These are phyloP conservation scores for Pelvicachromis taeniatus DNA, from an alignment of 2,113 vertebrate genomes.

Conservation along the genomic window DNA sequence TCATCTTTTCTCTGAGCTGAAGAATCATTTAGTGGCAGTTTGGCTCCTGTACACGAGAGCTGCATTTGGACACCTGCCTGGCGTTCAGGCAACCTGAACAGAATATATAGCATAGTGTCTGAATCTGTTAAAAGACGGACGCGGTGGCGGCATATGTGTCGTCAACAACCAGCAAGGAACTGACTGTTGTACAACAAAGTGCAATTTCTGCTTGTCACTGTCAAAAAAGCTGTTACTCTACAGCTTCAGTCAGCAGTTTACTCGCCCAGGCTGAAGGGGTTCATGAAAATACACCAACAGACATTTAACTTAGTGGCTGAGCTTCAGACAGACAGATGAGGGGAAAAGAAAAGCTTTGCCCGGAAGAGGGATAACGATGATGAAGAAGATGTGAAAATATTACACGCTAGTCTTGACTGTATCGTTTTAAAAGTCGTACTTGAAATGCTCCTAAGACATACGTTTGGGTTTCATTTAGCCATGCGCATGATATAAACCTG, in stretches of 20 bases:
- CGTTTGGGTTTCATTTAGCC: background rate
- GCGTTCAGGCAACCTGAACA: background rate
- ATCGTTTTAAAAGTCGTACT: background rate
- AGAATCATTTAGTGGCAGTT: background rate
- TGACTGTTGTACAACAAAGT: background rate
- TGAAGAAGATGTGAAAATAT: background rate
- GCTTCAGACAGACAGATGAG: background rate
- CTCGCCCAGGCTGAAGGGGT: background rate
- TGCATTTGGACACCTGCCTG: conserved; percentile 8
- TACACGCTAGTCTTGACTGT: background rate
- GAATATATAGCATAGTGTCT: conserved; percentile 19
- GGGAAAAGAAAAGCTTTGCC: background rate
- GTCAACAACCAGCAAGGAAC: background rate
- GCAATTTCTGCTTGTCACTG: background rate
- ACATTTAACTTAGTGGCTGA: background rate
- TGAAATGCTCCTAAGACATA: background rate
- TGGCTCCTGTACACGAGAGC: background rate
- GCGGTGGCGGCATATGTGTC: background rate
- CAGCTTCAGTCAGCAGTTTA: background rate
- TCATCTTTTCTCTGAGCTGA: background rate
- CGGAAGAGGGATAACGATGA: background rate
- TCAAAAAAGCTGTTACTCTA: background rate
- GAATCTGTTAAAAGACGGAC: conserved; percentile 10
- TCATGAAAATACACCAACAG: background rate
- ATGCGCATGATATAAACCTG: background rate